Conservation (phyloP, 1,140 invertebrate genomes). For the Melipona quadrifasciata region DNA sequence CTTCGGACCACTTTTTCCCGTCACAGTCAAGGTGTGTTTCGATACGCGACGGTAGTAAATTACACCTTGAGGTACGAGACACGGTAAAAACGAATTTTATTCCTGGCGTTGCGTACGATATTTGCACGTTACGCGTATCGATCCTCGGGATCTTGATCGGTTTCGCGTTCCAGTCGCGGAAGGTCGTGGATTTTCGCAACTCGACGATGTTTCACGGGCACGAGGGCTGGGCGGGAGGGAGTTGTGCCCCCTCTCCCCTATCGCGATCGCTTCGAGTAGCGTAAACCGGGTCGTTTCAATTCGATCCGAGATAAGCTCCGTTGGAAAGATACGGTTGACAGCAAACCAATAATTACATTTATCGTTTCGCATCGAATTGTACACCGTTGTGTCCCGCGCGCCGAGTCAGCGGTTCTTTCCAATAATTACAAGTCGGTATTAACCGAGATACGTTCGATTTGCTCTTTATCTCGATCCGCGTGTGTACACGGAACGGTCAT, state of each 20-base stretch:
- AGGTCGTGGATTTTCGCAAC: not conserved
- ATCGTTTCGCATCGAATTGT: slow-evolving; percentile 9
- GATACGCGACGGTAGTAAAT: not conserved
- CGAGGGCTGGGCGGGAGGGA: too few species aligned
- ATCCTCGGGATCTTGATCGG: not conserved
- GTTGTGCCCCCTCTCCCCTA: too few species aligned
- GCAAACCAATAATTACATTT: slow-evolving; percentile 62
- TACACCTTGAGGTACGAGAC: not conserved
- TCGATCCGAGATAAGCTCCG: slow-evolving; percentile 49
- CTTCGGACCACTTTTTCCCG: not conserved
- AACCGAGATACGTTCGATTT: slow-evolving; percentile 55
- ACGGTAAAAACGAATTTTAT: not conserved
- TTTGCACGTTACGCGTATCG: not conserved
- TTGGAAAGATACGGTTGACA: slow-evolving; percentile 54
- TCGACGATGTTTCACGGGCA: not conserved
- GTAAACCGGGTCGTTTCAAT: slow-evolving; percentile 55
- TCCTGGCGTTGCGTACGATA: not conserved
- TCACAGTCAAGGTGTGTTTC: not conserved
- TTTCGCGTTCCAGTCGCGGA: not conserved
- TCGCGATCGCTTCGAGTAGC: slow-evolving; percentile 16
- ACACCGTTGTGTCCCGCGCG: slow-evolving; percentile 13
- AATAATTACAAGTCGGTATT: slow-evolving; percentile 57
- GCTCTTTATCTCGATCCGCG: slow-evolving; percentile 47
- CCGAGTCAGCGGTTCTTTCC: slow-evolving; percentile 48
- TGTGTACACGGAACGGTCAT: slow-evolving; percentile 37